phyloP scores from a whole-genome alignment of 2,888 invertebrate genomes.

The Micropterix aruncella region DNA sequence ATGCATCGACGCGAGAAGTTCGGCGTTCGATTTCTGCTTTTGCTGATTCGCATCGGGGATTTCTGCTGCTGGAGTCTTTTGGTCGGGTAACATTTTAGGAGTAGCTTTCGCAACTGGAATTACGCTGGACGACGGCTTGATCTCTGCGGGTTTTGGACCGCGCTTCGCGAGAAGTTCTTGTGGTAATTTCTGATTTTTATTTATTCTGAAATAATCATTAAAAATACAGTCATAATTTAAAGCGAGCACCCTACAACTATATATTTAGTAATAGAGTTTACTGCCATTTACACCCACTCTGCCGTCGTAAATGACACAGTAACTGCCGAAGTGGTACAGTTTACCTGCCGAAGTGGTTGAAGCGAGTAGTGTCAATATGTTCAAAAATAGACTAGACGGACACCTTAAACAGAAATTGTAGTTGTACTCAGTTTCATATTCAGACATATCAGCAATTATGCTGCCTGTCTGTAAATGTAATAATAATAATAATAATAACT shows the following conservation, averaged over 20 bases:
- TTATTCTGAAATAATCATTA: neutral
- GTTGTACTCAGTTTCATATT: too few species aligned
- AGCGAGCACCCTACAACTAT: neutral
- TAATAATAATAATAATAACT: too few species aligned
- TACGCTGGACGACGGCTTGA: slow-evolving; percentile 13
- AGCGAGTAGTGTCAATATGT: too few species aligned
- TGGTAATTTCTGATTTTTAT: neutral
- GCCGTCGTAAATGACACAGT: too few species aligned
- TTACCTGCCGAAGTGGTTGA: too few species aligned
- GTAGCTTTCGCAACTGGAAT: slow-evolving; percentile 21
- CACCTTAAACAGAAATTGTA: too few species aligned
- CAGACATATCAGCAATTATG: too few species aligned
- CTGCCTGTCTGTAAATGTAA: too few species aligned
- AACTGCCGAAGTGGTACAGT: too few species aligned
- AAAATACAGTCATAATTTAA: neutral
- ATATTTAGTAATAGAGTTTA: too few species aligned
- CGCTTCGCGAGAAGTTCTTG: neutral
- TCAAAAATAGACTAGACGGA: too few species aligned
- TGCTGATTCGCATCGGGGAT: slow-evolving; percentile 12
- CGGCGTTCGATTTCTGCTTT: neutral
- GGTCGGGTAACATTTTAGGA: slow-evolving; percentile 11
- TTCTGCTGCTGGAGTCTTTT: slow-evolving; percentile 10
- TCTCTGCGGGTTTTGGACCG: neutral
- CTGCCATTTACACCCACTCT: too few species aligned
- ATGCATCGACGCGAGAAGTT: slow-evolving; percentile 19